These are phyloP conservation scores for Chloroclystis v-ata DNA, from an alignment of 2,888 invertebrate species.

Conservation along the genomic window DNA sequence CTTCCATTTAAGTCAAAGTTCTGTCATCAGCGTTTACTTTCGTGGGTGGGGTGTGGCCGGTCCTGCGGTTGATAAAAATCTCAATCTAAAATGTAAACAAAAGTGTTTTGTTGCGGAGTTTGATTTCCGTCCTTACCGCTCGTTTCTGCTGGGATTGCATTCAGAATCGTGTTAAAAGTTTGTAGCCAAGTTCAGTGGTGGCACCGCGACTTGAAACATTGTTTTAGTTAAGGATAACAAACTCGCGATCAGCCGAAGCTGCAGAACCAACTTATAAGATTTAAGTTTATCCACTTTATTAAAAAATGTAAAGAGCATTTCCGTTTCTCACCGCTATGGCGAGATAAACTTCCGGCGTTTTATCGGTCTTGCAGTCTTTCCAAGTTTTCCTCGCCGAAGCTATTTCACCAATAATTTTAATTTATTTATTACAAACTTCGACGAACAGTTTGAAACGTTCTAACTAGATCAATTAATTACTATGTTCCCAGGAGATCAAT, in stretches of 20 bases:
- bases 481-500: slow-evolving; percentile 54
- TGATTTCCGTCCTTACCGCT: slow-evolving; percentile 50
- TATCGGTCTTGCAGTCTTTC: slow-evolving; percentile 25
- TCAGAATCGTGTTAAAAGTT: slow-evolving; percentile 64
- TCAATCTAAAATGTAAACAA: slow-evolving; percentile 58
- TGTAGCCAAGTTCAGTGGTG: slow-evolving; percentile 48
- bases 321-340: slow-evolving; percentile 13
- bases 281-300: slow-evolving; percentile 20
- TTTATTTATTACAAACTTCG: slow-evolving; percentile 28
- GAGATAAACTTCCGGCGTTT: slow-evolving; percentile 23
- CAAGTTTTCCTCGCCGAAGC: slow-evolving; percentile 18
- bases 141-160: slow-evolving; percentile 58
- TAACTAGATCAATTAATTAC: slow-evolving; percentile 54
- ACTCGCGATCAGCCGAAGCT: slow-evolving; percentile 40
- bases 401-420: slow-evolving; percentile 25
- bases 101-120: slow-evolving; percentile 47
- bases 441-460: slow-evolving; percentile 33
- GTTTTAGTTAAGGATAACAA: slow-evolving; percentile 49
- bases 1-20: slow-evolving; percentile 73
- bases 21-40: slow-evolving; percentile 70
- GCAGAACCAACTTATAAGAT: slow-evolving; percentile 23
- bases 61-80: slow-evolving; percentile 54
- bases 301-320: slow-evolving; percentile 22
- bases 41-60: slow-evolving; percentile 49
- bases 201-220: slow-evolving; percentile 44